A percentile compares a stretch with the other conserved stretches of the same genome.
Evolutionary conservation across 2,888 invertebrate genomes (phyloP).

Genomic region (Cepaea hortensis): DNA sequence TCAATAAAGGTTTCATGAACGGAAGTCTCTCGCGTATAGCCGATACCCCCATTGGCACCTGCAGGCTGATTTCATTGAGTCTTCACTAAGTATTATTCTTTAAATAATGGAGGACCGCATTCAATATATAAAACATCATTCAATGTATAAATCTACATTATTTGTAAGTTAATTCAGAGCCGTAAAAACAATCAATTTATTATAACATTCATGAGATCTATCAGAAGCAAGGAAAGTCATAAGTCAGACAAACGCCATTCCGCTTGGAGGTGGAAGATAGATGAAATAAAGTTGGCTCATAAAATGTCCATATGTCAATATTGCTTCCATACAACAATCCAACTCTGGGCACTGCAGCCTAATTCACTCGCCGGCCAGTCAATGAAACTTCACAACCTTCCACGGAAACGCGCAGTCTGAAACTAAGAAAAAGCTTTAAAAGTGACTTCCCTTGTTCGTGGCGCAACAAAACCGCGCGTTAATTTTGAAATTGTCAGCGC

Average conservation of each 20-base stretch:
- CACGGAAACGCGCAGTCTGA: conserved; percentile 39
- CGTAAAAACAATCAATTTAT: no score
- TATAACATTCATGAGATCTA: neutral
- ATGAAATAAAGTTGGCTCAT: conserved; percentile 10
- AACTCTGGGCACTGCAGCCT: conserved; percentile 5
- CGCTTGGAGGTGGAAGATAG: neutral
- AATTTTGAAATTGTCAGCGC: conserved; percentile 47
- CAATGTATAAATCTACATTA: no score
- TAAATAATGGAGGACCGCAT: no score
- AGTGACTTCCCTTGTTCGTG: conserved; percentile 48
- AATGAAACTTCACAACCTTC: conserved; percentile 26
- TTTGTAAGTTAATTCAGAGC: no score
- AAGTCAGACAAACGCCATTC: neutral
- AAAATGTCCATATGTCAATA: conserved; percentile 35
- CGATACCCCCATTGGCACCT: no score
- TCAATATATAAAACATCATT: no score
- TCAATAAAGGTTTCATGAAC: no score
- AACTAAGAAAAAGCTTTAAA: conserved; percentile 44
- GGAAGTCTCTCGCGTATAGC: no score
- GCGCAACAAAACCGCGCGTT: conserved; percentile 50
- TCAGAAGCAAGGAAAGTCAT: neutral
- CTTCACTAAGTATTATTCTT: no score
- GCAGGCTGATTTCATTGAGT: no score
- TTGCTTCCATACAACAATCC: conserved; percentile 20
- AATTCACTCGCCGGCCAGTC: conserved; percentile 25